These are phyloP conservation scores for Ascaphus truei DNA, from an alignment of 2,113 vertebrate species.

Conservation along the genomic window DNA sequence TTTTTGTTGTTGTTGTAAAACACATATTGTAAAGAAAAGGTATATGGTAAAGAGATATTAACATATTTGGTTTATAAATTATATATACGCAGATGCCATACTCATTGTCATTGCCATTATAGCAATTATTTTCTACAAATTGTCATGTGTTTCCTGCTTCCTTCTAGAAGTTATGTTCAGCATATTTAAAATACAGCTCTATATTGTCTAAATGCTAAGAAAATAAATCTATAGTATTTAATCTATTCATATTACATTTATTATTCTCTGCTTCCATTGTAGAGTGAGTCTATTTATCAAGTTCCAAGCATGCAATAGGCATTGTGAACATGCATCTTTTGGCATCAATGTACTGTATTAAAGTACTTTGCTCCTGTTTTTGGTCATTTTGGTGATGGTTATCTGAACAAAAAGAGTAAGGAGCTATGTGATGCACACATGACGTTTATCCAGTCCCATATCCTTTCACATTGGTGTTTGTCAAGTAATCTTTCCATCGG, in stretches of 20 bases:
- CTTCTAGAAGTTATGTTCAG: neutral
- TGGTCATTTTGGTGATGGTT: too few species aligned
- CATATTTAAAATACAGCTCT: slow-evolving; percentile 16
- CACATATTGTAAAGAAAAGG: neutral
- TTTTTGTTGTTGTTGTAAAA: neutral
- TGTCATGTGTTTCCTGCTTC: neutral
- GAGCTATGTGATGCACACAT: too few species aligned
- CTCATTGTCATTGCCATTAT: slow-evolving; percentile 2
- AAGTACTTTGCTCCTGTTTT: too few species aligned
- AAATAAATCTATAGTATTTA: slow-evolving; percentile 32
- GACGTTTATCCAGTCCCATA: too few species aligned
- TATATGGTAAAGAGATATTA: neutral
- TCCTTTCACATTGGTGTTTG: too few species aligned
- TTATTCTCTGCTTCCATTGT: neutral
- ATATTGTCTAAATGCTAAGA: slow-evolving; percentile 20
- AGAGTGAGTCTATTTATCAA: neutral
- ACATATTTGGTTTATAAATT: neutral
- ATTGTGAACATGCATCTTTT: too few species aligned
- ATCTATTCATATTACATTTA: neutral
- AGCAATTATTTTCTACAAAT: slow-evolving; percentile 5
- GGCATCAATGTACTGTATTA: too few species aligned
- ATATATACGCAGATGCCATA: slow-evolving; percentile 32
- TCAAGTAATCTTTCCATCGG: too few species aligned
- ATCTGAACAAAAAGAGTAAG: too few species aligned
- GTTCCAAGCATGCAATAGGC: too few species aligned